A percentile compares a stretch with the other conserved stretches of the same genome.
Conservation (phyloP, 2,797 vertebrate species). For the Ptychadena robeensis region DNA sequence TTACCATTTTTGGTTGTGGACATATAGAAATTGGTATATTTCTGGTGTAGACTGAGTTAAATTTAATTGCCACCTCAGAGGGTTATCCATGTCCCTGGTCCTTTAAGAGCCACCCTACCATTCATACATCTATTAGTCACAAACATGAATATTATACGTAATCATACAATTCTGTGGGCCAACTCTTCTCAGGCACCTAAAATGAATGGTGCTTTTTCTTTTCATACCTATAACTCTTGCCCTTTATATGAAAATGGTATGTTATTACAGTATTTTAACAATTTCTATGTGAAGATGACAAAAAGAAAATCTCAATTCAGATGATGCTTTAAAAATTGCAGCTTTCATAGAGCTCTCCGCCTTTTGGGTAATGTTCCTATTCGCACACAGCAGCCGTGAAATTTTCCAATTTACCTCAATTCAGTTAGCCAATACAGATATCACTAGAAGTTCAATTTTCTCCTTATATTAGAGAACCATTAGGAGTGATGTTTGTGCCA, state of each 20-base stretch:
- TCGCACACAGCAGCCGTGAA: background rate
- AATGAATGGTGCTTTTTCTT: background rate
- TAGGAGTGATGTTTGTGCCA: constrained; percentile 33
- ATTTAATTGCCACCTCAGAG: too few species aligned
- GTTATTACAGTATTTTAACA: constrained; percentile 3
- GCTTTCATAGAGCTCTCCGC: constrained; percentile 60
- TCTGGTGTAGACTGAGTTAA: too few species aligned
- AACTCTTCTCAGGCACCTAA: too few species aligned
- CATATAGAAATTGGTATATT: too few species aligned
- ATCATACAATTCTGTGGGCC: too few species aligned
- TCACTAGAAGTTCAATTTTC: constrained; percentile 41
- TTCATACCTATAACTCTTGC: background rate
- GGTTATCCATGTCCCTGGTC: too few species aligned
- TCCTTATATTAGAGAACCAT: constrained; percentile 35
- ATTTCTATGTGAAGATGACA: constrained; percentile 6
- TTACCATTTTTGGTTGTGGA: too few species aligned
- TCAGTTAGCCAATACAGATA: constrained; percentile 48
- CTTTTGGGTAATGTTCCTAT: constrained; percentile 53
- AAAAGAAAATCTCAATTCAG: constrained; percentile 6
- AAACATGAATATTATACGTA: too few species aligned
- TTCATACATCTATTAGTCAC: too few species aligned
- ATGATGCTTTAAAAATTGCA: constrained; percentile 27
- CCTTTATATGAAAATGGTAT: background rate
- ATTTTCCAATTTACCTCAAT: constrained; percentile 52
- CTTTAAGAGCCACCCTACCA: too few species aligned